Percentiles rank a stretch among this genome's conserved stretches.
phyloP scores from a whole-genome alignment of 1,140 invertebrate species.

The Neodiprion virginianus region DNA sequence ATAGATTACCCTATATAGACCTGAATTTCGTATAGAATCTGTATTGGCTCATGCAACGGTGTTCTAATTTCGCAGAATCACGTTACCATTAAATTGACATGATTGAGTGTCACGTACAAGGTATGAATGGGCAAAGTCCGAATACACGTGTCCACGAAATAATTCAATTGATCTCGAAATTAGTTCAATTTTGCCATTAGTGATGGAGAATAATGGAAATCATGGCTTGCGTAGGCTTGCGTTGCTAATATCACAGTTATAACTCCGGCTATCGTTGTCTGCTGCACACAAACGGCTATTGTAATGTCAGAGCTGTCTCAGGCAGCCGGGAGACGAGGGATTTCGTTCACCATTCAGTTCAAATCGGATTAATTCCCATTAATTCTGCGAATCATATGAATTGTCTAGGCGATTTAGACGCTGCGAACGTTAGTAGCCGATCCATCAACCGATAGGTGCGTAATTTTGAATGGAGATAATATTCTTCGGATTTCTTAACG shows the following conservation, averaged over 20 bases:
- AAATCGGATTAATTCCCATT: constrained; percentile 41
- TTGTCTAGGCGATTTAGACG: constrained; percentile 44
- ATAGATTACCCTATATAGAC: no score
- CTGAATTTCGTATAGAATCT: no score
- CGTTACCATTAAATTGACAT: no score
- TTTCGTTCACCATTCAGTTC: neutral
- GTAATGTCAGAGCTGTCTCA: neutral
- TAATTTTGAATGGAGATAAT: neutral
- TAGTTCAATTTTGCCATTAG: constrained; percentile 5
- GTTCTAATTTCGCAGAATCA: no score
- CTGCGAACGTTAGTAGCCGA: constrained; percentile 42
- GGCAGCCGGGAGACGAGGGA: neutral
- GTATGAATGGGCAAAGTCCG: neutral
- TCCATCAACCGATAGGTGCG: constrained; percentile 30
- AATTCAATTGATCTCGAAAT: neutral
- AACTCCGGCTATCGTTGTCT: neutral
- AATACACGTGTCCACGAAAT: neutral
- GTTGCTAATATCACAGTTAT: neutral
- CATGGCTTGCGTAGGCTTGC: neutral
- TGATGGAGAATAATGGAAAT: neutral
- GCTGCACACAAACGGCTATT: neutral
- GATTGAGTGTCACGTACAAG: neutral
- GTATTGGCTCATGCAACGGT: no score
- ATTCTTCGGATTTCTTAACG: no score
- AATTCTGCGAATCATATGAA: constrained; percentile 42